These are phyloP conservation scores for Morinoia aosen DNA, from an alignment of 2,888 invertebrate species.

Conservation along the genomic window DNA sequence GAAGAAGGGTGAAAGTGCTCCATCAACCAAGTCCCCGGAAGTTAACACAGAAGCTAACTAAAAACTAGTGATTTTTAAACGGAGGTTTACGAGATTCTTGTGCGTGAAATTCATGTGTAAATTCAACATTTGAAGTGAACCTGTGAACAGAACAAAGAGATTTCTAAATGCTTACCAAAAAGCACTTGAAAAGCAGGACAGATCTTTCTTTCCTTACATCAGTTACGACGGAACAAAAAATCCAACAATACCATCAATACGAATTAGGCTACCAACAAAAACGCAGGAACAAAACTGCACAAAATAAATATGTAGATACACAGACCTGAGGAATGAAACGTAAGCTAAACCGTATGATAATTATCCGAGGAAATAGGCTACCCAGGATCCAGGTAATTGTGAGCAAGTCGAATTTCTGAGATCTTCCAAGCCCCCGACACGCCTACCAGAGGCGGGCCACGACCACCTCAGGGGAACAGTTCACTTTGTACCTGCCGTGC, in stretches of 20 bases:
- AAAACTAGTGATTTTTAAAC: no score
- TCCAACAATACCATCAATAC: not conserved
- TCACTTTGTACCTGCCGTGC: not conserved
- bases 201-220: not conserved
- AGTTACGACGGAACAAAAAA: not conserved
- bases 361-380: not conserved
- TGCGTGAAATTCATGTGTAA: not conserved
- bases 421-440: not conserved
- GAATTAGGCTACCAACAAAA: not conserved
- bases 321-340: not conserved
- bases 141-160: not conserved
- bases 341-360: not conserved
- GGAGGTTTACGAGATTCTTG: not conserved
- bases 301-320: not conserved
- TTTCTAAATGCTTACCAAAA: not conserved
- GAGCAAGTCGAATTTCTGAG: not conserved
- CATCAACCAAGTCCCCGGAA: no score
- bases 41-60: no score
- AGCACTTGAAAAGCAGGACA: not conserved
- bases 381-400: not conserved
- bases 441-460: not conserved
- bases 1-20: no score
- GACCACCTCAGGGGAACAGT: not conserved
- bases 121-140: not conserved
- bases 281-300: not conserved